Evolutionary conservation across 2,888 invertebrate genomes (phyloP).

Genomic region (Agrotis exclamationis): DNA sequence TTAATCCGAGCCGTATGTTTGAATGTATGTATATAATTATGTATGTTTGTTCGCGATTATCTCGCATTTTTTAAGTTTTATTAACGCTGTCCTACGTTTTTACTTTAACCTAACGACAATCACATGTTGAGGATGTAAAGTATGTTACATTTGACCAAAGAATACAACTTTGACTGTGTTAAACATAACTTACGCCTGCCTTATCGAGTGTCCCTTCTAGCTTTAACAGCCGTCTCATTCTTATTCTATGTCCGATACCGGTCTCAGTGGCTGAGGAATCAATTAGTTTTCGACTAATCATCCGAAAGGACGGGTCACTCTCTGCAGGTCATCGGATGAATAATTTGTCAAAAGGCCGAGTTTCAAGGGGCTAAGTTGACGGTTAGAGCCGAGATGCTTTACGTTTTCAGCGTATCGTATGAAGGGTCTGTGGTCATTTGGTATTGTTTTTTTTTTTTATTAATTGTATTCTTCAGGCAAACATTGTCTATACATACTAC

Average conservation of each 20-base stretch:
- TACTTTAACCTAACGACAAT: no score
- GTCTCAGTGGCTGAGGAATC: constrained; percentile 72
- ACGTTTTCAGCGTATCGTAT: constrained; percentile 20
- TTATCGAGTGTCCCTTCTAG: constrained; percentile 13
- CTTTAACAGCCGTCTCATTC: not conserved
- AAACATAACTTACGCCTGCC: not conserved
- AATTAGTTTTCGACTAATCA: constrained; percentile 83
- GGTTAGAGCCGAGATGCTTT: constrained; percentile 15
- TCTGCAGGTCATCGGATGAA: constrained; percentile 77
- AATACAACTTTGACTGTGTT: not conserved
- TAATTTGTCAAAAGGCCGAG: constrained; percentile 75
- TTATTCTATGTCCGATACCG: constrained; percentile 19
- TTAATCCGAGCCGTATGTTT: no score
- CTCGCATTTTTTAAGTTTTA: no score
- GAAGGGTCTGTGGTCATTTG: not conserved
- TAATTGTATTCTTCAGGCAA: not conserved
- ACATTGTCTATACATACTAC: no score
- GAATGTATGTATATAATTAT: no score
- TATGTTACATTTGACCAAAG: no score
- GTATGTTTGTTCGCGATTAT: no score
- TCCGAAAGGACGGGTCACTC: constrained; percentile 76
- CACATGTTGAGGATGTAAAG: no score
- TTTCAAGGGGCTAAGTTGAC: constrained; percentile 59
- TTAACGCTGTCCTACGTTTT: no score
- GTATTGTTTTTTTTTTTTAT: not conserved